A percentile compares a stretch with the other conserved stretches of the same genome.
phyloP scores from a whole-genome alignment of 2,888 invertebrate genomes.

The Drosophila kokeensis region DNA sequence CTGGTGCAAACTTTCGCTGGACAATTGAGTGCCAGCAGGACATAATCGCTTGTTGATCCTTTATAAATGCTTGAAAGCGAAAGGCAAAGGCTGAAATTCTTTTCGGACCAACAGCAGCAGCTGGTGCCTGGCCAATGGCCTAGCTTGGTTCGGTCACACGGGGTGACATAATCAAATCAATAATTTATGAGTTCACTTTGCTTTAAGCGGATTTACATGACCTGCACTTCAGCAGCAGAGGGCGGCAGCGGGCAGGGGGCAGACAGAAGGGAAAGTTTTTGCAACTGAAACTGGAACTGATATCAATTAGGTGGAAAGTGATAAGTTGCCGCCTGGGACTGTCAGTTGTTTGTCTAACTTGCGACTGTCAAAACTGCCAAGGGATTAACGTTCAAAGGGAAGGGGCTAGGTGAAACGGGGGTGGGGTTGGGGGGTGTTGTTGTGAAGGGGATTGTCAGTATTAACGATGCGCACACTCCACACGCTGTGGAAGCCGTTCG shows the following conservation, averaged over 20 bases:
- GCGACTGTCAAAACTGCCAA: conserved; percentile 26
- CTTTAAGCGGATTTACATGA: conserved; percentile 76
- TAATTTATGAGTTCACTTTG: conserved; percentile 79
- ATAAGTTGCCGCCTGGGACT: conserved; percentile 68
- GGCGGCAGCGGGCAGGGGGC: not conserved
- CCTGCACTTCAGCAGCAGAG: conserved; percentile 64
- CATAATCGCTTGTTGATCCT: conserved; percentile 81
- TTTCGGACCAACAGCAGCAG: conserved; percentile 50
- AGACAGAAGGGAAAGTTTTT: conserved; percentile 53
- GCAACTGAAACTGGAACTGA: conserved; percentile 68
- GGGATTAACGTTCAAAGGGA: conserved; percentile 10
- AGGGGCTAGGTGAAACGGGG: not conserved
- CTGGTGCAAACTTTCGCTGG: conserved; percentile 2
- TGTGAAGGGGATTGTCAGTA: not conserved
- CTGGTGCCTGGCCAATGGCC: conserved; percentile 7
- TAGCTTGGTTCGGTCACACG: conserved; percentile 30
- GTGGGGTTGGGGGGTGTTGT: not conserved
- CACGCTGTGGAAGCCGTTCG: conserved; percentile 59
- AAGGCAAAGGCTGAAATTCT: conserved; percentile 42
- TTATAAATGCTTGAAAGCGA: conserved; percentile 66
- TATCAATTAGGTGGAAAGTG: conserved; percentile 78
- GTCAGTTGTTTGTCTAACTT: conserved; percentile 70
- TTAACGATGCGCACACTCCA: conserved; percentile 66
- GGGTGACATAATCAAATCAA: conserved; percentile 80
- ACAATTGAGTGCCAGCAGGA: conserved; percentile 63